Evolutionary conservation across 2,888 invertebrate genomes (phyloP).

Genomic region (Melipona beecheii): DNA sequence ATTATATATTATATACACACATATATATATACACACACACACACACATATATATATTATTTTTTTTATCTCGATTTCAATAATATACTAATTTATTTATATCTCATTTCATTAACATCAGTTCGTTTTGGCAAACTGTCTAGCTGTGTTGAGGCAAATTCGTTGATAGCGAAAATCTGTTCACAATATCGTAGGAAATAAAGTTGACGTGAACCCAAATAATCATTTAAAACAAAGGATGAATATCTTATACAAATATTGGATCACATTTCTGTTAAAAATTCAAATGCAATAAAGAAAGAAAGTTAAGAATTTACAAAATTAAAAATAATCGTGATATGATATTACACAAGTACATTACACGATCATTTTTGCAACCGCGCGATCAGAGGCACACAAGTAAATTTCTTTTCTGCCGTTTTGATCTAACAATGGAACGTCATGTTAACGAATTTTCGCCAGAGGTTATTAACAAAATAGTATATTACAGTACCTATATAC

Average conservation of each 20-base stretch:
- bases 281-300: constrained; percentile 1
- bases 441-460: constrained; percentile 80
- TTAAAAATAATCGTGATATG: not conserved
- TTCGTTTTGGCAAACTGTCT: constrained; percentile 74
- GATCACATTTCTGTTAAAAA: not conserved
- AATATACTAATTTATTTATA: constrained; percentile 69
- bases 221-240: not conserved
- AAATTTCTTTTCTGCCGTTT: constrained; percentile 70
- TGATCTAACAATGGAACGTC: constrained; percentile 73
- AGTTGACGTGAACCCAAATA: not conserved
- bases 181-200: constrained; percentile 59
- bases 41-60: constrained; percentile 32
- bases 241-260: not conserved
- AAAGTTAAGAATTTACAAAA: not conserved
- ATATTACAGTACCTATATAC: constrained; percentile 81
- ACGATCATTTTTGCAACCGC: constrained; percentile 26
- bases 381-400: constrained; percentile 66
- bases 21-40: constrained; percentile 2
- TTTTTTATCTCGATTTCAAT: constrained; percentile 58
- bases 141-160: constrained; percentile 75
- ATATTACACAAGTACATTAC: constrained; percentile 29
- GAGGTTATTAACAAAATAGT: constrained; percentile 83
- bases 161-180: constrained; percentile 75
- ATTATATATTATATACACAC: constrained; percentile 26
- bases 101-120: constrained; percentile 69